Evolutionary conservation across 2,888 invertebrate species (phyloP).

Genomic region (Altica lythri): DNA sequence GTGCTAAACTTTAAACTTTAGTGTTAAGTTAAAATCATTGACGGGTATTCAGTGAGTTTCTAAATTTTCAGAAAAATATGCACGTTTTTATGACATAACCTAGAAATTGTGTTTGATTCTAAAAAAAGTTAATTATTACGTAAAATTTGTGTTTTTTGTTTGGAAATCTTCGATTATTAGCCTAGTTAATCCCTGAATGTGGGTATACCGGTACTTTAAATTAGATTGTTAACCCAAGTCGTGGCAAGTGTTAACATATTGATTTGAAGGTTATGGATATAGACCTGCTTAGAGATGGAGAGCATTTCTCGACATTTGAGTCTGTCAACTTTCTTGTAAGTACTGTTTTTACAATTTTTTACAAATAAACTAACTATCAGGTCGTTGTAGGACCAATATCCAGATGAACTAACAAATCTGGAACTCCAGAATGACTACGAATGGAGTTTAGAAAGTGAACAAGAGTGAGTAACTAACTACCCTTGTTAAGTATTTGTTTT

Average conservation of each 20-base stretch:
- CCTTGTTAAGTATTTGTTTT: not conserved
- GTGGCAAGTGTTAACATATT: constrained; percentile 24
- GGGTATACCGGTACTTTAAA: constrained; percentile 3
- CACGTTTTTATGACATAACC: constrained; percentile 39
- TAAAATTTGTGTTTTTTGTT: constrained; percentile 25
- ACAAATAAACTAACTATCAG: constrained; percentile 14
- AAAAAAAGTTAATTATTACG: constrained; percentile 35
- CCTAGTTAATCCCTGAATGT: not conserved
- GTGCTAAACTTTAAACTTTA: constrained; percentile 14
- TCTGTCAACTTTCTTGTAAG: constrained; percentile 36
- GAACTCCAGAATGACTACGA: constrained; percentile 34
- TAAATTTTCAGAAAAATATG: constrained; percentile 36
- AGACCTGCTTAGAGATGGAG: constrained; percentile 59
- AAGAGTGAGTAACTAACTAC: constrained; percentile 52
- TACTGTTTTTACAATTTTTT: constrained; percentile 10
- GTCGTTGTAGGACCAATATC: constrained; percentile 34
- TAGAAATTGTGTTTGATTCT: constrained; percentile 37
- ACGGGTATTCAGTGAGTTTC: constrained; percentile 15
- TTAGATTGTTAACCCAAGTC: constrained; percentile 9
- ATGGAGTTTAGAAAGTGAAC: constrained; percentile 46
- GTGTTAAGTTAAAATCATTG: constrained; percentile 19
- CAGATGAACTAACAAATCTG: constrained; percentile 33
- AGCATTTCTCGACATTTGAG: constrained; percentile 55
- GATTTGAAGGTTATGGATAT: constrained; percentile 58
- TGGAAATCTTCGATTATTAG: not conserved